Evolutionary conservation across 2,888 invertebrate genomes (phyloP).

Genomic region (Mimas tiliae): DNA sequence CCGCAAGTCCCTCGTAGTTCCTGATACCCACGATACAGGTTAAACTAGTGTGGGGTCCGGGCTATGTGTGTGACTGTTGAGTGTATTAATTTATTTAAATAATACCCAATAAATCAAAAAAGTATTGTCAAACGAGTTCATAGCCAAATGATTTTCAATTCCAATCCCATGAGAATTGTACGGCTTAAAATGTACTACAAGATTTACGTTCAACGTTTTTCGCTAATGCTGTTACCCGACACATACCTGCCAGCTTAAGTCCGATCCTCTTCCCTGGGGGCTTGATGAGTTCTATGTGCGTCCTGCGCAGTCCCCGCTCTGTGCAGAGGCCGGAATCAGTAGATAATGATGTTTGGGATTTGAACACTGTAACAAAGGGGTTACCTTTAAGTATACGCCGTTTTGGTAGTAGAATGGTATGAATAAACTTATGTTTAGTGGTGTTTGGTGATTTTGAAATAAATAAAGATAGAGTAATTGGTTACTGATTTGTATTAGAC

Average conservation of each 20-base stretch:
- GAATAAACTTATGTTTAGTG: neutral
- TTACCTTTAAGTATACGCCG: conserved; percentile 13
- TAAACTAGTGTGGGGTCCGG: no score
- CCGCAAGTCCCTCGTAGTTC: no score
- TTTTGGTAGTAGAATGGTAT: neutral
- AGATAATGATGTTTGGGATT: conserved; percentile 78
- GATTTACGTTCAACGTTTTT: conserved; percentile 20
- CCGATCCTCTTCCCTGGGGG: conserved; percentile 84
- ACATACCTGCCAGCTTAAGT: conserved; percentile 84
- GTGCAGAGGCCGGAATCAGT: conserved; percentile 81
- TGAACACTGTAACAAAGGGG: conserved; percentile 70
- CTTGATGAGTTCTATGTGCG: conserved; percentile 82
- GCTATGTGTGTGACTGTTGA: no score
- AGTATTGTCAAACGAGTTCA: neutral
- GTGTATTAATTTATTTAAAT: no score
- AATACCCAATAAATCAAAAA: neutral
- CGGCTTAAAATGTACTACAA: conserved; percentile 24
- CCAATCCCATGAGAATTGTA: conserved; percentile 4
- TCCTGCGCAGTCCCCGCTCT: conserved; percentile 72
- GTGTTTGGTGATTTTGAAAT: no score
- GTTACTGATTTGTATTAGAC: no score
- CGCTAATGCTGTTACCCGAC: conserved; percentile 18
- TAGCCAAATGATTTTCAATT: conserved; percentile 15
- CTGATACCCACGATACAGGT: no score
- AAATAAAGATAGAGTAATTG: no score